Evolutionary conservation across 2,797 vertebrate genomes (phyloP).

Genomic region (Myotis daubentonii): DNA sequence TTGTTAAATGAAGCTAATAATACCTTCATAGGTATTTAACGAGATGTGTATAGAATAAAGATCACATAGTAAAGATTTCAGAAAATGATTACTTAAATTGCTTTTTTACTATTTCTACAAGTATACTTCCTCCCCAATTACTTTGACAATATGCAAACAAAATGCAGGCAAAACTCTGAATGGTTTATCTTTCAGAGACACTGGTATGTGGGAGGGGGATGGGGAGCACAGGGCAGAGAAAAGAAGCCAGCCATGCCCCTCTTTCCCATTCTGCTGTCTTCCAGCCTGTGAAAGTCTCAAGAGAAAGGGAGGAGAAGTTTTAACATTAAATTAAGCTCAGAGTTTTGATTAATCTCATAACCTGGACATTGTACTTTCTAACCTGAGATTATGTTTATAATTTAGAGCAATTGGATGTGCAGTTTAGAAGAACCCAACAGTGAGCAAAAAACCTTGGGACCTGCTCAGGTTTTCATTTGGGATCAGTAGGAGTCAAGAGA

Average conservation of each 20-base stretch:
- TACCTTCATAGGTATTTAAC: background rate
- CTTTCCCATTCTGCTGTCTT: background rate
- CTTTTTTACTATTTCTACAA: background rate
- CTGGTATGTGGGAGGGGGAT: accelerated
- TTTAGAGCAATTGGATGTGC: background rate
- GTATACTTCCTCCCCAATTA: background rate
- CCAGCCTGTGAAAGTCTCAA: background rate
- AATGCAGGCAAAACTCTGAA: conserved; percentile 12
- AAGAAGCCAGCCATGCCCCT: background rate
- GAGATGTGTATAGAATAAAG: background rate
- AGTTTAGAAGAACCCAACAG: background rate
- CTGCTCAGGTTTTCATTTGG: background rate
- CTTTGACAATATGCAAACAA: background rate
- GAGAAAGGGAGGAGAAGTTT: background rate
- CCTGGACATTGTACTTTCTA: background rate
- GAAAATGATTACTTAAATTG: background rate
- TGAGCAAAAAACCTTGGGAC: background rate
- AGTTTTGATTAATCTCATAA: conserved; percentile 39
- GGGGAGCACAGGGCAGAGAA: background rate
- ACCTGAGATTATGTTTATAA: background rate
- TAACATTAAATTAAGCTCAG: background rate
- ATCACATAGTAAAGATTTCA: background rate
- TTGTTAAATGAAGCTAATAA: background rate
- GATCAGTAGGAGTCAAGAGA: background rate
- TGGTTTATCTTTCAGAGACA: background rate